phyloP scores from a whole-genome alignment of 2,888 invertebrate genomes.

The Drosophila recens region DNA sequence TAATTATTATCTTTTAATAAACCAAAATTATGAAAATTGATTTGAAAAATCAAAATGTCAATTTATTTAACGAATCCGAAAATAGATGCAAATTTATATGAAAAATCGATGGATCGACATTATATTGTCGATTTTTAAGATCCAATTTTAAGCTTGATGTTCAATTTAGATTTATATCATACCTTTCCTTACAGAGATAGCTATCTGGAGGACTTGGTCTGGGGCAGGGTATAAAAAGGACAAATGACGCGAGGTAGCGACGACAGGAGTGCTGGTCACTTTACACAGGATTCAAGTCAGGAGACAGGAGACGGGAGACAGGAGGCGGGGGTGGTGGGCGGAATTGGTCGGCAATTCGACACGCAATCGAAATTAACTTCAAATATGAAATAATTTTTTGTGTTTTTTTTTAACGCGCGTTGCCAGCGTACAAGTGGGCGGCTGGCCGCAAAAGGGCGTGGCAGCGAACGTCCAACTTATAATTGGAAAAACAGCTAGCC shows the following conservation, averaged over 20 bases:
- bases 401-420: conserved; percentile 78
- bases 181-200: no score
- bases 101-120: no score
- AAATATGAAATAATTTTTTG: conserved; percentile 81
- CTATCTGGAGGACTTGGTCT: neutral
- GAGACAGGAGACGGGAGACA: conserved; percentile 1
- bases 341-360: conserved; percentile 56
- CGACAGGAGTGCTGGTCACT: conserved; percentile 53
- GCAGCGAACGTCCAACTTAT: conserved; percentile 71
- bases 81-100: no score
- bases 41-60: no score
- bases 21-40: no score
- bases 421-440: conserved; percentile 58
- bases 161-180: no score
- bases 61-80: no score
- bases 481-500: conserved; percentile 72
- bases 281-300: conserved; percentile 12
- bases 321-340: conserved; percentile 15
- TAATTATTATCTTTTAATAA: no score
- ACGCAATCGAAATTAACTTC: conserved; percentile 85
- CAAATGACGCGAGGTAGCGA: conserved; percentile 30
- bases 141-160: no score
- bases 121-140: no score
- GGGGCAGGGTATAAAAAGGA: conserved; percentile 13
- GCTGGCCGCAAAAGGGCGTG: conserved; percentile 52